phyloP scores from a whole-genome alignment of 92 coral and sea anemone genomes.

The Metridium senile region DNA sequence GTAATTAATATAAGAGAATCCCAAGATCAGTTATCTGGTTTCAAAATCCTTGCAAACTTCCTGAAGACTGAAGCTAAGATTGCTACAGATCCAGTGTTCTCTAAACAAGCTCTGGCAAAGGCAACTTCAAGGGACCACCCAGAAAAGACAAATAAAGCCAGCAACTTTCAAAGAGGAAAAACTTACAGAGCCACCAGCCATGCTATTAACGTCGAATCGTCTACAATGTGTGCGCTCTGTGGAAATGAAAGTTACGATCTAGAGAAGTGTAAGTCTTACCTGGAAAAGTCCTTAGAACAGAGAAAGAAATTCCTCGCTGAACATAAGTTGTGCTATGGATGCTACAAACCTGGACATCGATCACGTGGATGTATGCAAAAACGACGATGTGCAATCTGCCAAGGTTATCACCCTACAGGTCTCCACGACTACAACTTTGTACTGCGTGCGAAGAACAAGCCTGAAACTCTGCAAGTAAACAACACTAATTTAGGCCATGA shows the following conservation, averaged over 20 bases:
- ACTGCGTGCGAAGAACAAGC: background rate
- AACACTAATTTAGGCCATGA: background rate
- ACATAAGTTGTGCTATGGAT: conserved; percentile 29
- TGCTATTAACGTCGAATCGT: background rate
- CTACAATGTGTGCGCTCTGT: conserved; percentile 17
- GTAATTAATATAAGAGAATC: conserved; percentile 2
- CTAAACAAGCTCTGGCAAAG: conserved; percentile 34
- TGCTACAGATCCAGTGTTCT: conserved; percentile 50
- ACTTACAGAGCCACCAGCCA: background rate
- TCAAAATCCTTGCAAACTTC: conserved; percentile 13
- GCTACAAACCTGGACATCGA: conserved; percentile 37
- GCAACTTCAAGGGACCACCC: background rate
- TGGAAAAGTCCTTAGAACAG: conserved; percentile 10
- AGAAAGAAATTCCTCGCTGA: conserved; percentile 22
- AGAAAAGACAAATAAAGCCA: background rate
- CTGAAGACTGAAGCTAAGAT: background rate
- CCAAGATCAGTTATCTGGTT: background rate
- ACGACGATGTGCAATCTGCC: conserved; percentile 18
- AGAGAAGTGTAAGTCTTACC: conserved; percentile 13
- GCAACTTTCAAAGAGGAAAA: background rate
- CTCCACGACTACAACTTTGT: conserved; percentile 49
- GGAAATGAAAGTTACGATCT: conserved; percentile 6
- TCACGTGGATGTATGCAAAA: conserved; percentile 32
- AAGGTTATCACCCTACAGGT: conserved; percentile 32
- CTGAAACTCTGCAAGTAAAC: background rate